A percentile compares a stretch with the other conserved stretches of the same genome.
These are phyloP conservation scores for Pantherophis guttatus DNA, from an alignment of 2,113 vertebrate species.

Conservation along the genomic window DNA sequence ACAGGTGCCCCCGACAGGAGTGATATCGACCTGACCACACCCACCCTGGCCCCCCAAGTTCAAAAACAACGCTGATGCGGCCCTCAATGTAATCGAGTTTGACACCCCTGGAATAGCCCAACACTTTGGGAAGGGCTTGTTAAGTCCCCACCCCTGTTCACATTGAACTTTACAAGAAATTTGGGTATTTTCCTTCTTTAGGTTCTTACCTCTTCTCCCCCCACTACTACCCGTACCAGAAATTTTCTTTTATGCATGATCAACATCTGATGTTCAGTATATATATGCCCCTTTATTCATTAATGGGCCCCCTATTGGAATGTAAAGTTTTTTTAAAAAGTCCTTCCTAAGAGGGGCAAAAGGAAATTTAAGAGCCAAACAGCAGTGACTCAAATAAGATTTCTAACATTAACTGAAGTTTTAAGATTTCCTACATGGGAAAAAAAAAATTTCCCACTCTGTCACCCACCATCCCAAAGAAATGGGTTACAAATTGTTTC, in stretches of 20 bases:
- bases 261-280: background rate
- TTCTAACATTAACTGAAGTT: background rate
- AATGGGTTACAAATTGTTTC: background rate
- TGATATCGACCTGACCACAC: too few species aligned
- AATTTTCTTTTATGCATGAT: background rate
- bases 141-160: background rate
- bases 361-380: background rate
- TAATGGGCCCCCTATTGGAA: background rate
- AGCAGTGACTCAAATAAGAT: background rate
- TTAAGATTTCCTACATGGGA: background rate
- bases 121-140: background rate
- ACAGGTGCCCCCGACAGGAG: too few species aligned
- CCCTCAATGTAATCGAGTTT: too few species aligned
- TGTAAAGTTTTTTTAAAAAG: background rate
- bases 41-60: too few species aligned
- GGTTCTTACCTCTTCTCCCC: background rate
- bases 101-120: background rate
- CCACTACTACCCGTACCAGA: too few species aligned
- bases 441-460: background rate
- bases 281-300: background rate
- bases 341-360: background rate
- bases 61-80: too few species aligned
- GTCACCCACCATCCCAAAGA: background rate
- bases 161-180: background rate
- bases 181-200: background rate